phyloP scores from a whole-genome alignment of 2,113 vertebrate genomes.

The Cheirogaleus medius region DNA sequence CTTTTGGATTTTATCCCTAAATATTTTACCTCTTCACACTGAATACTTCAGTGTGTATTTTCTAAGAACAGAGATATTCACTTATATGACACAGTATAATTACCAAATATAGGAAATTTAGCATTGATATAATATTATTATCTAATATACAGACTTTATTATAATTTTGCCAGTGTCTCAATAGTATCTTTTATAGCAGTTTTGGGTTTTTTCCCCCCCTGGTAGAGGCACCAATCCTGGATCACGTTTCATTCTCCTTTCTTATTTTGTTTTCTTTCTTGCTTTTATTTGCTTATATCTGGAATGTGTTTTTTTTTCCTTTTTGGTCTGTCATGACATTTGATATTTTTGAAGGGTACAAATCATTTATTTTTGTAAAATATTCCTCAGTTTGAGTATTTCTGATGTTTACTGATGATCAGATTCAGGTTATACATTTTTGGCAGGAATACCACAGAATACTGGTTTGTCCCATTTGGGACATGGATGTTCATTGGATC shows the following conservation, averaged over 20 bases:
- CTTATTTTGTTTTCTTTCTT: neutral
- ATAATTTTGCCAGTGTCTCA: neutral
- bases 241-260: neutral
- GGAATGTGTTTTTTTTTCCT: neutral
- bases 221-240: neutral
- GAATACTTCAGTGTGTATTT: neutral
- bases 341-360: neutral
- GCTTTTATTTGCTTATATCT: neutral
- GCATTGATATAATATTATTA: neutral
- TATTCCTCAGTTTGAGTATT: neutral
- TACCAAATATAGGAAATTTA: neutral
- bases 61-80: neutral
- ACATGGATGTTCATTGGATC: neutral
- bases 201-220: neutral
- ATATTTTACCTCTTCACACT: neutral
- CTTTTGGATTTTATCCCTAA: neutral
- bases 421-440: neutral
- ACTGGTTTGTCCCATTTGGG: neutral
- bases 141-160: neutral
- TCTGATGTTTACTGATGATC: neutral
- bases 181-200: neutral
- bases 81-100: neutral
- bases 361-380: neutral
- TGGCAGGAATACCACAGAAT: neutral
- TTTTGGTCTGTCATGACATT: neutral